Base-by-base conservation (phyloP, 1,140 invertebrate genomes). In the Cataglyphis hispanica region DNA sequence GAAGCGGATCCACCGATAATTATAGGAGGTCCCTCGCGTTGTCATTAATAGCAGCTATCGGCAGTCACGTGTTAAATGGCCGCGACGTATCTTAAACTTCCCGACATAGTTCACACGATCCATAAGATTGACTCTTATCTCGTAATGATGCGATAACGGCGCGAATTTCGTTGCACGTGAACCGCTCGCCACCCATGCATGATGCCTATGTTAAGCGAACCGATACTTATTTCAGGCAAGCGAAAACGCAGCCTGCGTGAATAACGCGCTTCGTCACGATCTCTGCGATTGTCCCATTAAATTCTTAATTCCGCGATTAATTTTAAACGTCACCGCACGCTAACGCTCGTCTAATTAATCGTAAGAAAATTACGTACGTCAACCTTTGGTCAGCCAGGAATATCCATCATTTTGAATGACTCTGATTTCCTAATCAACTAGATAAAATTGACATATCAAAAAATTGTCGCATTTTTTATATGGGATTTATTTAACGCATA, bases 41-140 rank as follows among this genome's bases (percentile, higher is more conserved):
- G 78, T 83, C 78, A 60, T 83, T 83, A 83, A 72, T 83, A 83
- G 78, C 56, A 56, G 67, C 78, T 83, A 83, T 83, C 78, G 78
- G 72, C 78, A 83, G 53, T 72, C 53, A 46, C 53, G 53, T 83
- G 67, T 83, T 83, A 83, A 83, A 74, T 34, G 37, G 53, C 78
- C 67, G 53, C 67, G 78, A 72, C 67, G 78, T 83, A 74, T 74
- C 67, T 74, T 74, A 19, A 83, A 72, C 67, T 74, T 69, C 22
- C 43, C 78, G 67, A 83, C 78, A 83, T 74, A 74, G 78, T 74
- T 83, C 67, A 60, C 78, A 83, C 78, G 78, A 83, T 83, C 67
- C 53, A 37, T 22, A 72, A 72, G 78, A 83, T 83, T 34, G 78
- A 37, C 53, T 50, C 66, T 81, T 74, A 83, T 83, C 78, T 72